Base-by-base conservation (phyloP, 2,888 invertebrate species). In the Synergus itoensis region DNA sequence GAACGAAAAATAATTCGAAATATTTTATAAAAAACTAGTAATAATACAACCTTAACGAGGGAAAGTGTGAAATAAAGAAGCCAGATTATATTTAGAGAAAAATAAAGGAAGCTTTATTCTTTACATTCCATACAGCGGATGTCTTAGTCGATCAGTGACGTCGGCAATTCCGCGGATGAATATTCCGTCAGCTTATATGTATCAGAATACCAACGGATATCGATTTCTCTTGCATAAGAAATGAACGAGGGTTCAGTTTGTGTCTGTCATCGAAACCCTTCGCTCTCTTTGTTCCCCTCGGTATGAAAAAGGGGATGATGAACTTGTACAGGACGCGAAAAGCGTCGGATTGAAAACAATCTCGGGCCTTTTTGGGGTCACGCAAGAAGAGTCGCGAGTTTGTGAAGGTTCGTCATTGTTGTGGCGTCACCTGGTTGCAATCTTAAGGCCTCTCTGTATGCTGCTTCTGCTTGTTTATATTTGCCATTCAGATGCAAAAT, bases 401-500 rank as follows among this genome's bases (percentile, higher is more conserved):
- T 97, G 91, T 97, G 96, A 80, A 99, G 94, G 93, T 99, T 99
- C 81, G 96, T 96, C 90, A 96, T 93, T 62, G 98, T 98, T 80
- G 98, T 96, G 81, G 95, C 94, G 92, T 99, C 98, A 83, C 96
- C 96, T 0, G 99, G 99, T 90, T 97, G 96, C 79, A 99, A 93
- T 88, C 96, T 94, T 79, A 99, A 93, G 0, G 99, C 98, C 89
- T 96, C 95, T 86, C 96, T 94, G 92, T 99, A 99, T 81, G 97
- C 96, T 18, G 94, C 94, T 67, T 98, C 97, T 0, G 99, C 99
- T 84, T 98, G 97, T 41, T 94, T 93, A 87, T 97, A 96, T 92
- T 98, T 98, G 40, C 98, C 98, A 91, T 98, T 97, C 85, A 98
- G 94, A 93, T 99, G 99, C 80, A 98, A 94, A 90, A 99, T 99